Conservation (phyloP, 2,797 vertebrate genomes). For the Gadopsis bispinosus region DNA sequence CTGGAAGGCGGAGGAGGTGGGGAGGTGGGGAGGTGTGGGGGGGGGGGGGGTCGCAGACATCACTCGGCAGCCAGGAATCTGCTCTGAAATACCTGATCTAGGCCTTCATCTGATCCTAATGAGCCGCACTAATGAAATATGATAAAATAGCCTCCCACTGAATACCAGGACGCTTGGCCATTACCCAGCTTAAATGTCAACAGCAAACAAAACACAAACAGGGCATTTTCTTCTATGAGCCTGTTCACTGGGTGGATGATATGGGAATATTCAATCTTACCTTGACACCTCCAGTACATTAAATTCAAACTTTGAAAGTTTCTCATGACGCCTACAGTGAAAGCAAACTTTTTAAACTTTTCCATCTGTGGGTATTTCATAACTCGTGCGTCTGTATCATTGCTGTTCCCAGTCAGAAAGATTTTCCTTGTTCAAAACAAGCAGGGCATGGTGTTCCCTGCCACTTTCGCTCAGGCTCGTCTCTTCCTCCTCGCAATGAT, state of each 20-base stretch:
- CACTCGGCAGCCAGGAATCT: slow-evolving; percentile 60
- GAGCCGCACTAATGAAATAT: slow-evolving; percentile 76
- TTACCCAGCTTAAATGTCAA: slow-evolving; percentile 69
- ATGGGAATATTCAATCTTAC: slow-evolving; percentile 10
- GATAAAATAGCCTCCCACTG: slow-evolving; percentile 68
- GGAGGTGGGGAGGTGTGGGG: slow-evolving; percentile 41
- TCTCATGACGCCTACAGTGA: background rate
- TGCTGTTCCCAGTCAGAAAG: slow-evolving; percentile 37
- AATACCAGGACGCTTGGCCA: slow-evolving; percentile 48
- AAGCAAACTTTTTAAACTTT: slow-evolving; percentile 16
- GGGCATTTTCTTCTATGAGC: slow-evolving; percentile 2
- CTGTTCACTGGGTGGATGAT: slow-evolving; percentile 13
- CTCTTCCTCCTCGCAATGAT: slow-evolving; percentile 57
- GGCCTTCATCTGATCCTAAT: slow-evolving; percentile 75
- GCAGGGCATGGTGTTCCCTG: slow-evolving; percentile 72
- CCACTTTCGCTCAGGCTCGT: slow-evolving; percentile 72
- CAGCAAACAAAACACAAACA: slow-evolving; percentile 67
- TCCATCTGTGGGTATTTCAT: background rate
- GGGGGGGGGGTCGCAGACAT: slow-evolving; percentile 62
- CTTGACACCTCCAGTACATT: slow-evolving; percentile 4
- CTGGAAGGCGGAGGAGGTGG: slow-evolving; percentile 61
- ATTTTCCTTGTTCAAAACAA: slow-evolving; percentile 58
- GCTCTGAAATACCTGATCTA: slow-evolving; percentile 55
- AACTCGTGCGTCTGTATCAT: slow-evolving; percentile 22
- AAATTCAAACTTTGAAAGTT: slow-evolving; percentile 24